A percentile compares a stretch with the other conserved stretches of the same genome.
Evolutionary conservation across 2,797 vertebrate species (phyloP).

Genomic region (Martes flavigula): DNA sequence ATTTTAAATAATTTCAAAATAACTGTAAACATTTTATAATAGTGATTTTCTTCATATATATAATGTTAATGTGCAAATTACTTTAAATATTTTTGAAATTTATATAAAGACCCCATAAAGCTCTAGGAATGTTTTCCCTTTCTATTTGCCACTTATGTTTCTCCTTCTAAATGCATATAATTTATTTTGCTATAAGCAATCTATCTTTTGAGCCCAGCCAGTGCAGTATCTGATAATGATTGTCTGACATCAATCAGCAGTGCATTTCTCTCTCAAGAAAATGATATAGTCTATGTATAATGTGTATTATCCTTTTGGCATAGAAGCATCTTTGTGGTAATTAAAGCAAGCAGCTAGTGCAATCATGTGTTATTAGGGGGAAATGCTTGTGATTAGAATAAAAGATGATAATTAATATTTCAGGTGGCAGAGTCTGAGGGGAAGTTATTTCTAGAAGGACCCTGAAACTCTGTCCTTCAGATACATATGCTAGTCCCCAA

Average conservation of each 20-base stretch:
- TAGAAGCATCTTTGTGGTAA: background rate
- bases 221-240: background rate
- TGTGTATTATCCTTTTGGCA: background rate
- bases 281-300: background rate
- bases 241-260: background rate
- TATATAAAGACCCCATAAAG: background rate
- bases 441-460: constrained; percentile 16
- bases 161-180: background rate
- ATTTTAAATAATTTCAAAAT: background rate
- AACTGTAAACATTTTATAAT: background rate
- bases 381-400: constrained; percentile 35
- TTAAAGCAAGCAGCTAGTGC: background rate
- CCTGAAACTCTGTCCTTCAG: background rate
- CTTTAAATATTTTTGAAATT: background rate
- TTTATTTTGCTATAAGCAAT: constrained; percentile 45
- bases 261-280: background rate
- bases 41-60: background rate
- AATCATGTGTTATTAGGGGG: background rate
- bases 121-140: background rate
- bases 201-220: background rate
- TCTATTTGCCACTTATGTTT: background rate
- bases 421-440: background rate
- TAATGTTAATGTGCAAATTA: background rate
- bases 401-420: constrained; percentile 40
- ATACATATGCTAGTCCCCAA: background rate